Base-by-base conservation (phyloP, 1,140 invertebrate genomes). In the Laupala kohalensis region DNA sequence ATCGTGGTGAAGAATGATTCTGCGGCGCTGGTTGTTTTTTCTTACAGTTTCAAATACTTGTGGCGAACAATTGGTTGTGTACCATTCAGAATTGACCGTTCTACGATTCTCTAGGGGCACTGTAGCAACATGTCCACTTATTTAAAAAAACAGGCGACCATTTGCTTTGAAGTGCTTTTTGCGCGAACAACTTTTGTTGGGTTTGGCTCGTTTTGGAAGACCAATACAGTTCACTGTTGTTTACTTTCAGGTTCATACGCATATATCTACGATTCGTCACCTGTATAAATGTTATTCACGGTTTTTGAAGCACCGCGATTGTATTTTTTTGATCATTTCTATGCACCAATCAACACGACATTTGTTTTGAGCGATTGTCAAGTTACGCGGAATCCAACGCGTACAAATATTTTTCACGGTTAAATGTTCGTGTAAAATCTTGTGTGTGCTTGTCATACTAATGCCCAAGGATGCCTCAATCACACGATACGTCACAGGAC, bases 151-250 rank as follows among this genome's bases (percentile, higher is more conserved):
- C 1, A 53, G 37, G 1, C 9, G 37, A 53, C 37, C 74, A 78
- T 78, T 77, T 78, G 73, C 71, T 78, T 76, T 13, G 73, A 75
- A 24, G 74, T 75, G 73, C 75, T 79, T 75, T 75, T 70, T 70
- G 64, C 70, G 26, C 75, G 75, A 77, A 77, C 72, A 75, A 78
- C 74, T 77, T 77, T 79, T 72, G 75, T 78, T 76, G 76, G 75
- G 70, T 79, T 79, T 73, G 73, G 73, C 72, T 79, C 76, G 66
- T 77, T 73, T 78, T 78, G 76, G 64, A 79, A 78, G 69, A 78
- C 72, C 73, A 76, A 75, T 73, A 72, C 69, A 71, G 73, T 75
- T 24, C 73, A 77, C 64, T 74, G 67, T 28, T 71, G 69, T 74
- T 75, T 75, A 37, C n/a, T 73, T 75, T 74, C 37, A 0, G 66